Base-by-base conservation (phyloP, 2,113 vertebrate genomes). In the Lota lota region DNA sequence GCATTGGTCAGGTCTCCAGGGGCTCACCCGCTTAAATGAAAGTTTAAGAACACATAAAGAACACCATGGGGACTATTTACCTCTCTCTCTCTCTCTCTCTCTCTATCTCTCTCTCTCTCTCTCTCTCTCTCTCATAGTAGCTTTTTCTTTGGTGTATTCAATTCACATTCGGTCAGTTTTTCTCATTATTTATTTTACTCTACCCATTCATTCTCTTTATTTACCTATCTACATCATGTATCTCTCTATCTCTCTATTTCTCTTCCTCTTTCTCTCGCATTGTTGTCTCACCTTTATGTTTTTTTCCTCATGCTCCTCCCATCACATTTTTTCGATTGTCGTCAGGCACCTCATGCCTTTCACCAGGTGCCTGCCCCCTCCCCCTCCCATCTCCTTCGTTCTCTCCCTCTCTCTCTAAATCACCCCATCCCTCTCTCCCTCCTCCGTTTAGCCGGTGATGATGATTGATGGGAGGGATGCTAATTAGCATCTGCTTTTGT, bases 401-500 rank as follows among this genome's bases (percentile, higher is more conserved):
- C 16, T 50, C 18, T 63, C 28, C 19, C n/a, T 12, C 28, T 63
- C 62, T 63, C 17, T 36, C 61, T 36, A 3, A 33, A 1, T 63
- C 54, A 15, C 54, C 19, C 53, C 33, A 18, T 68, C 15, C 12
- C 18, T 19, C 28, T 54, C n/a, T 20, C 66, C n/a, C 21, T 61
- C 56, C 10, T 65, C 51, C 6, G 22, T 61, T 21, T 61, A 51
- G 57, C 36, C 22, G 14, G 15, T 79, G 77, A 88, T 89, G 63
- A 88, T 79, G 85, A 90, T 85, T 86, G 85, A 90, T 86, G 81
- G 61, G 58, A 59, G 67, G 60, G 67, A 47, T 72, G 53, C 67
- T 87, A 87, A 89, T 88, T 84, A 88, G 85, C 85, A 85, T 87
- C 84, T 89, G 85, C 83, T 89, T 83, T 73, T 61, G 84, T 78